Conservation (phyloP, 2,888 invertebrate species). For the Sipunculus nudus region DNA sequence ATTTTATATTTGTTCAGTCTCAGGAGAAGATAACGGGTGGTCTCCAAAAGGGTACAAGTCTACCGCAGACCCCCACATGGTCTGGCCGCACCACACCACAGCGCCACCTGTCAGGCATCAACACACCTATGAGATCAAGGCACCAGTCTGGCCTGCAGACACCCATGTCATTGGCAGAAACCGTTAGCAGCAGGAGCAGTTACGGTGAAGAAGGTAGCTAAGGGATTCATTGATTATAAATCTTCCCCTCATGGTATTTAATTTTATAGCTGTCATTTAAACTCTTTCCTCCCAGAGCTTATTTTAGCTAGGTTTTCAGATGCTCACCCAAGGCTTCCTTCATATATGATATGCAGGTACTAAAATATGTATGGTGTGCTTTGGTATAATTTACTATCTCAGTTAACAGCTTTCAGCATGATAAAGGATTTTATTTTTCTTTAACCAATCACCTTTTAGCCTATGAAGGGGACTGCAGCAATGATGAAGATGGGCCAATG, state of each 20-base stretch:
- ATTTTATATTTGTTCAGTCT: constrained; percentile 2
- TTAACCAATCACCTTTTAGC: too few relatives aligned
- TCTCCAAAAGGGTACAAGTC: constrained; percentile 1
- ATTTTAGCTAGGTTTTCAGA: too few relatives aligned
- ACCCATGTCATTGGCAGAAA: constrained; percentile 27
- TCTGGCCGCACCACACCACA: constrained; percentile 2
- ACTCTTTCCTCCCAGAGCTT: too few relatives aligned
- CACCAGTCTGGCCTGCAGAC: constrained; percentile 32
- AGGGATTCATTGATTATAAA: too few relatives aligned
- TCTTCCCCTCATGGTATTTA: too few relatives aligned
- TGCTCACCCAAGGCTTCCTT: too few relatives aligned
- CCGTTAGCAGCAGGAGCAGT: constrained; percentile 37
- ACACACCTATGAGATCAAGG: constrained; percentile 23
- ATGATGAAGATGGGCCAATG: constrained; percentile 71
- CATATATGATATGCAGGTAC: too few relatives aligned
- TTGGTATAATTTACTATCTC: too few relatives aligned
- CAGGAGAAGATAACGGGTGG: not conserved
- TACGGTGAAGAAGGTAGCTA: constrained; percentile 33
- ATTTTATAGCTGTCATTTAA: too few relatives aligned
- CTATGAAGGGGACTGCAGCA: constrained; percentile 75
- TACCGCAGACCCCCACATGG: not conserved
- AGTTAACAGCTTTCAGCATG: too few relatives aligned
- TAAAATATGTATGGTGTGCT: too few relatives aligned
- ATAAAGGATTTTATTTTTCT: too few relatives aligned
- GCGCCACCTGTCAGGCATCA: not conserved